Base-by-base conservation (phyloP, 1,140 invertebrate genomes). In the Euwallacea similis region DNA sequence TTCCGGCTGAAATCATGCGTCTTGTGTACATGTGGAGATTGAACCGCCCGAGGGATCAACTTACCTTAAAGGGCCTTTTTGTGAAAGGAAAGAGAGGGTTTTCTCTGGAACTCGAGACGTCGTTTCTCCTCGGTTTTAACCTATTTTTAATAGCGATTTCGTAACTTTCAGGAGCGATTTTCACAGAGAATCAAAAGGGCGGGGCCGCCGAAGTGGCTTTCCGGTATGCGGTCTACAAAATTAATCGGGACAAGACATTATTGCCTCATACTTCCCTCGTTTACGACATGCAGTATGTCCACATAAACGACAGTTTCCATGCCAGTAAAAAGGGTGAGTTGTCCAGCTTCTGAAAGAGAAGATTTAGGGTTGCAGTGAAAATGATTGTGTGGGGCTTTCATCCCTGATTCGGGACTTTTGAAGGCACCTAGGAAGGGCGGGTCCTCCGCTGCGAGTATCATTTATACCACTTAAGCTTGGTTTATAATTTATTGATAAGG, bases 271-370 rank as follows among this genome's bases (percentile, higher is more conserved):
- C 90, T 0, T 93, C 92, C 0, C 82, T 97, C 41, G 89, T 94
- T 0, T 96, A 96, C 78, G 93, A 96, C 79, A 95, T 96, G 75
- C 91, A 95, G 80, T 95, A 96, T 82, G 92, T 93, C 55, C 90
- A 92, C 7, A 87, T 87, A 66, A 90, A 92, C 77, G 94, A 97
- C 83, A 93, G 92, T 42, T 97, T 97, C 82, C 88, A 91, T 76
- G 91, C 93, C 15, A 91, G 93, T 44, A 96, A 96, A 80, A 94
- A 93, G 88, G 94, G 94, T 96, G 82, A 80, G 81, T 72, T 54
- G 7, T 33, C 21, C 21, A 4, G 21, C 4, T 33, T 33, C 21
- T 33, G 21, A 4, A 4, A 33, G 21, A 4, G 21, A 33, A 33
- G 21, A 33, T 33, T 33, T 33, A 33, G 21, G 21, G 21, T 33